Percentiles rank a stretch among this genome's conserved stretches.
phyloP scores from a whole-genome alignment of 2,888 invertebrate species.

The Dastarcus helophoroides region DNA sequence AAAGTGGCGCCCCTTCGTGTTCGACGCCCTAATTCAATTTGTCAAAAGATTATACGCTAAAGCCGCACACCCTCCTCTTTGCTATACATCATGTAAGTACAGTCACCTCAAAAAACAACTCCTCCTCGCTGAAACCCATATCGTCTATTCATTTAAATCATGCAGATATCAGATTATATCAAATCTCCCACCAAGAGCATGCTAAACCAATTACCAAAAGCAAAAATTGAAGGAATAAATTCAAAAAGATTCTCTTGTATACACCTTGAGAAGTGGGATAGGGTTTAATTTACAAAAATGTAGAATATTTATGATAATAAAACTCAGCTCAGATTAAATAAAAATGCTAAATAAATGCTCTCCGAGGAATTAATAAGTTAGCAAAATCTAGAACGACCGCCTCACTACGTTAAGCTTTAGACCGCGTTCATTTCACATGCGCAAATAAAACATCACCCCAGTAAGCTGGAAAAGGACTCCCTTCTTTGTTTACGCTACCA shows the following conservation, averaged over 20 bases:
- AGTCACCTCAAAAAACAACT: slow-evolving; percentile 20
- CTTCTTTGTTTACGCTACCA: no score
- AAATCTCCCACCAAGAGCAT: no score
- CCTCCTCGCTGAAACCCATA: no score
- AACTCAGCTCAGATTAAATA: slow-evolving; percentile 37
- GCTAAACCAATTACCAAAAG: no score
- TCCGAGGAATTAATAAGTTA: slow-evolving; percentile 35
- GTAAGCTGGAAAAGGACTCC: no score
- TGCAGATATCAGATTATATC: no score
- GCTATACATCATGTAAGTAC: slow-evolving; percentile 37
- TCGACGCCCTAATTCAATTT: slow-evolving; percentile 39
- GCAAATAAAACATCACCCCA: slow-evolving; percentile 9
- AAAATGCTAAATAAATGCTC: slow-evolving; percentile 38
- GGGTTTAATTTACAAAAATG: slow-evolving; percentile 38
- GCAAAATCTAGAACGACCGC: slow-evolving; percentile 22
- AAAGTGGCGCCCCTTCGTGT: slow-evolving; percentile 34
- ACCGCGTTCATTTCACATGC: slow-evolving; percentile 2
- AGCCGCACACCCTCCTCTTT: slow-evolving; percentile 36
- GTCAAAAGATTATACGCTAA: slow-evolving; percentile 40
- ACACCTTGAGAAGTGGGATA: no score
- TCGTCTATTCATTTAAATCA: no score
- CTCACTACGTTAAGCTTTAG: slow-evolving; percentile 11
- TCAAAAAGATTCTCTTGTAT: no score
- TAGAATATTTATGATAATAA: slow-evolving; percentile 37
- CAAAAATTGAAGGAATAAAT: no score